Evolutionary conservation across 2,113 vertebrate species (phyloP).

Genomic region (Cyprinodon tularosa): DNA sequence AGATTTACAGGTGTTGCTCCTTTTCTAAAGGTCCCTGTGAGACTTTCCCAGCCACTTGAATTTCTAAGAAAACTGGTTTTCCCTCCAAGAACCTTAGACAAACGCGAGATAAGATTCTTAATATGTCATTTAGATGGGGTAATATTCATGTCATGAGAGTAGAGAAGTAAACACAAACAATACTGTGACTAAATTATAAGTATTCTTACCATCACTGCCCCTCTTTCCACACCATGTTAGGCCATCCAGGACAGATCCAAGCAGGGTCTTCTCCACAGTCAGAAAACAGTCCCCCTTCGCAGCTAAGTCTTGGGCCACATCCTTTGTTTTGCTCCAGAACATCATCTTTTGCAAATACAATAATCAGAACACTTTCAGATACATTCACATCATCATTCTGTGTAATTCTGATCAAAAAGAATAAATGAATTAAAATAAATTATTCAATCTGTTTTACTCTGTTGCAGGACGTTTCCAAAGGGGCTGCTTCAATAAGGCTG

Average conservation of each 20-base stretch:
- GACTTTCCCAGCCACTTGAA: too few relatives aligned
- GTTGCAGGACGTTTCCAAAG: conserved; percentile 53
- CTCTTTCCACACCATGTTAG: conserved; percentile 87
- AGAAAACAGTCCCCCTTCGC: conserved; percentile 61
- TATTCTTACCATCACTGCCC: conserved; percentile 62
- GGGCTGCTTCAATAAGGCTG: conserved; percentile 24
- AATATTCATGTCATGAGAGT: too few relatives aligned
- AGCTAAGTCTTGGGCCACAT: conserved; percentile 77
- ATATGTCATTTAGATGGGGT: too few relatives aligned
- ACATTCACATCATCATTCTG: neutral
- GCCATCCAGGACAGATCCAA: conserved; percentile 81
- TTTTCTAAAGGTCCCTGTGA: too few relatives aligned
- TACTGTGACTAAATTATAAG: neutral
- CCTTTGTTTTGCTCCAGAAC: conserved; percentile 88
- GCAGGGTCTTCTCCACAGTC: conserved; percentile 85
- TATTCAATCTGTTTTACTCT: conserved; percentile 52
- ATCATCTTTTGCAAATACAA: conserved; percentile 74
- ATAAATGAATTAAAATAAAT: neutral
- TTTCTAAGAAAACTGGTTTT: too few relatives aligned
- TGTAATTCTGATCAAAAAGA: neutral
- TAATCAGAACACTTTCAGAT: neutral
- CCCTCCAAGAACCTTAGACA: too few relatives aligned
- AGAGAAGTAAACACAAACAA: neutral
- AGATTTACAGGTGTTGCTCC: too few relatives aligned
- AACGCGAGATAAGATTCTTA: too few relatives aligned